phyloP scores from a whole-genome alignment of 1,140 invertebrate species.

The Eumeta japonica region DNA sequence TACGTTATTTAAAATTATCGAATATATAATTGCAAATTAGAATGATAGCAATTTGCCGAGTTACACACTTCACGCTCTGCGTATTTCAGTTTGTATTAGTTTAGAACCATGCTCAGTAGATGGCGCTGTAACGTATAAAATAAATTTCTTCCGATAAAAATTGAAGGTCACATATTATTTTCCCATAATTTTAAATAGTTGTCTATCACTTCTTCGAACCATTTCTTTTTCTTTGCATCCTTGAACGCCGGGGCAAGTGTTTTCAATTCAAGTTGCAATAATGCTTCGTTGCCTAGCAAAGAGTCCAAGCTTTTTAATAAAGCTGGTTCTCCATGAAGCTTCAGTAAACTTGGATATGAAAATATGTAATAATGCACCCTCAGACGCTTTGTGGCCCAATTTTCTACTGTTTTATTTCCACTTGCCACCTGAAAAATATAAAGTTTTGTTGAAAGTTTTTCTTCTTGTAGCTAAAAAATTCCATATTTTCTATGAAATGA shows the following conservation, averaged over 20 bases:
- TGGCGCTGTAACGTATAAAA: no score
- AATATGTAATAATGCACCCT: conserved; percentile 78
- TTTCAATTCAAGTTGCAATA: conserved; percentile 76
- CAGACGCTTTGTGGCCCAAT: conserved; percentile 71
- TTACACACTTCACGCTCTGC: no score
- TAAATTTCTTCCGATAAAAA: no score
- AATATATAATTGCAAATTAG: no score
- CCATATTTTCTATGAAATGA: no score
- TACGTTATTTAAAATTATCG: no score
- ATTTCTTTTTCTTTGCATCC: conserved; percentile 67
- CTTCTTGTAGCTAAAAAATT: not conserved
- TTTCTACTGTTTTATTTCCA: conserved; percentile 75
- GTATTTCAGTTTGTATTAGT: no score
- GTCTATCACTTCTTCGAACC: conserved; percentile 83
- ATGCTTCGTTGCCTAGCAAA: conserved; percentile 77
- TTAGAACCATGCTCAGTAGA: no score
- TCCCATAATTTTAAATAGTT: conserved; percentile 88
- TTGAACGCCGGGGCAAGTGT: conserved; percentile 75
- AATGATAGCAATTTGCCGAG: no score
- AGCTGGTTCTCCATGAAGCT: conserved; percentile 73
- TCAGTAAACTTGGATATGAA: conserved; percentile 75
- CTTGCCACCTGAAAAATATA: conserved; percentile 63
- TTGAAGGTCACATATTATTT: conserved; percentile 81
- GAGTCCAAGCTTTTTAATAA: conserved; percentile 70
- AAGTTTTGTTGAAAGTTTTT: conserved; percentile 1